Evolutionary conservation across 1,140 invertebrate species (phyloP).

Genomic region (Cherax quadricarinatus): DNA sequence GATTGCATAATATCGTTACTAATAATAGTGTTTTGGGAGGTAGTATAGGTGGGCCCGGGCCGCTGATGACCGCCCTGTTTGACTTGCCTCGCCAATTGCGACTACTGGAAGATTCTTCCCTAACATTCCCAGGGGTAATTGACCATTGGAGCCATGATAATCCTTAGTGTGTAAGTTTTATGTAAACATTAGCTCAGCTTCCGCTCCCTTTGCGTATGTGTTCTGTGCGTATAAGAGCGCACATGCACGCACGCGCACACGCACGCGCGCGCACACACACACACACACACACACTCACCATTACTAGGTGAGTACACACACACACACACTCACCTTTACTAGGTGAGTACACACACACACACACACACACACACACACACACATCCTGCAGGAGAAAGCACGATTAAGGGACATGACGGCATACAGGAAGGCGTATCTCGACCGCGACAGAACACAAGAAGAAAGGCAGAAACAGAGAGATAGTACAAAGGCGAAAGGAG

Average conservation of each 20-base stretch:
- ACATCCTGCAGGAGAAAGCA: too few species aligned
- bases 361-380: too few species aligned
- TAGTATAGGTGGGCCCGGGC: not conserved
- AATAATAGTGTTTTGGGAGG: conserved; percentile 42
- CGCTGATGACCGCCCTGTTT: not conserved
- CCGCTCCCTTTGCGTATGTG: not conserved
- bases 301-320: not conserved
- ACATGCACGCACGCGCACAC: not conserved
- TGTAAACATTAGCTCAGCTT: not conserved
- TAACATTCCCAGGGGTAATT: not conserved
- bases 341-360: too few species aligned
- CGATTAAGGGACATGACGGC: too few species aligned
- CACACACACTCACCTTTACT: too few species aligned
- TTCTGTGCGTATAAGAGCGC: not conserved
- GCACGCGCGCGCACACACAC: not conserved
- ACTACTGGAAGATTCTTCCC: not conserved
- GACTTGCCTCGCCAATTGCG: not conserved
- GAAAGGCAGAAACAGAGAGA: too few species aligned
- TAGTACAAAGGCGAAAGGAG: too few species aligned
- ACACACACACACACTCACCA: not conserved
- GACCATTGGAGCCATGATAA: not conserved
- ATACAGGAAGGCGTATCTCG: too few species aligned
- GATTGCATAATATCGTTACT: conserved; percentile 39
- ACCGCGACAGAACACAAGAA: too few species aligned
- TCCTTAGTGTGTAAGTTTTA: not conserved